phyloP scores from a whole-genome alignment of 2,113 vertebrate species.

The Anarhynchus alexandrinus region DNA sequence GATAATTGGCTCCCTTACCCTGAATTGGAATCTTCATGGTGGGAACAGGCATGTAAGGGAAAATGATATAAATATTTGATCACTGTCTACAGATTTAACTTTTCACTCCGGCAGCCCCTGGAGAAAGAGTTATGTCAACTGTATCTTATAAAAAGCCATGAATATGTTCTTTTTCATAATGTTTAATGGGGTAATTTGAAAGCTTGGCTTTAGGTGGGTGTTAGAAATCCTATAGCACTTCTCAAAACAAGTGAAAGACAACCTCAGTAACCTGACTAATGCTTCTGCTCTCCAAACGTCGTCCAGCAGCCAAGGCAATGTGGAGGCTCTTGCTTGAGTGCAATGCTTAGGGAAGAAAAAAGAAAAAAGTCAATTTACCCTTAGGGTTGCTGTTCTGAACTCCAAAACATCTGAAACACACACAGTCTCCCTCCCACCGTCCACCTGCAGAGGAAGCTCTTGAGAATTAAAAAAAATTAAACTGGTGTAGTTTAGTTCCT shows the following conservation, averaged over 20 bases:
- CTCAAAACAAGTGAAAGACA: constrained; percentile 57
- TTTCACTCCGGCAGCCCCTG: neutral
- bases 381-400: constrained; percentile 39
- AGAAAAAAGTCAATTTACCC: neutral
- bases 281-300: constrained; percentile 13
- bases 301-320: constrained; percentile 14
- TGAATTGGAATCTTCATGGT: neutral
- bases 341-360: neutral
- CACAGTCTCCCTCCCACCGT: neutral
- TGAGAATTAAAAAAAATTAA: constrained; percentile 6
- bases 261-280: constrained; percentile 44
- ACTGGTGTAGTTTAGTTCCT: constrained; percentile 26
- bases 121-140: constrained; percentile 49
- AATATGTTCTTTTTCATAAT: constrained; percentile 34
- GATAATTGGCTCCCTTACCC: neutral
- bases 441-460: constrained; percentile 53
- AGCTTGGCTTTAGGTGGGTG: constrained; percentile 44
- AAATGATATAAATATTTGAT: constrained; percentile 4
- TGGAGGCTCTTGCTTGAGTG: neutral
- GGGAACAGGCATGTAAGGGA: neutral
- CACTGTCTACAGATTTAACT: neutral
- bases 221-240: constrained; percentile 56
- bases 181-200: constrained; percentile 50
- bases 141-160: constrained; percentile 9
- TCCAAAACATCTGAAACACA: constrained; percentile 39